phyloP scores from a whole-genome alignment of 2,797 vertebrate genomes.

The Malurus splendens region DNA sequence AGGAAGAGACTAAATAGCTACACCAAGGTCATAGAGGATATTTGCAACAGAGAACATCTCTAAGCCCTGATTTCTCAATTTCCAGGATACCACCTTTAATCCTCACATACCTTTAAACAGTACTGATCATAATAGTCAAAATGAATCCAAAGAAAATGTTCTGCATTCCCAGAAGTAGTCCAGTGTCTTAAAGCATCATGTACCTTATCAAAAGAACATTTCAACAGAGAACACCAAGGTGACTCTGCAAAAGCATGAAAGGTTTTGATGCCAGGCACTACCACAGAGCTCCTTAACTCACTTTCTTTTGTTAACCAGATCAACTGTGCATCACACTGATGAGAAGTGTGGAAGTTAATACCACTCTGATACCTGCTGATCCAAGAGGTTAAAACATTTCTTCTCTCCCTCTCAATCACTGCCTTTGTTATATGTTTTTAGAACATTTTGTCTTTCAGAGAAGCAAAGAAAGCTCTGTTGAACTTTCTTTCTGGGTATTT shows the following conservation, averaged over 20 bases:
- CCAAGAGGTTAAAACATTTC: neutral
- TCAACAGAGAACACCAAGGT: neutral
- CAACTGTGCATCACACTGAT: neutral
- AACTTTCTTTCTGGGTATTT: neutral
- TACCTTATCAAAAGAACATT: neutral
- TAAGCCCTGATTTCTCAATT: neutral
- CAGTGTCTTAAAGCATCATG: neutral
- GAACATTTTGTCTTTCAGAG: neutral
- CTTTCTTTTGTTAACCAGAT: neutral
- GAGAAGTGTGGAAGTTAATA: neutral
- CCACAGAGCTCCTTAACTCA: neutral
- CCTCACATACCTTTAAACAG: neutral
- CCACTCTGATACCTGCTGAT: neutral
- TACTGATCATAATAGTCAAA: neutral
- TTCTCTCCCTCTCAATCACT: neutral
- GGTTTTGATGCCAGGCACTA: neutral
- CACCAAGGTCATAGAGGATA: neutral
- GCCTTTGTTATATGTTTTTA: neutral
- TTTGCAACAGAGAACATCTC: neutral
- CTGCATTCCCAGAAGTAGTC: neutral
- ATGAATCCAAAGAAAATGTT: neutral
- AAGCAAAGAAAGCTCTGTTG: neutral
- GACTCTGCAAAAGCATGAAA: neutral
- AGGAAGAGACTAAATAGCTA: neutral
- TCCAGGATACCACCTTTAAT: neutral